Base-by-base conservation (phyloP, 2,113 vertebrate genomes). In the Tyrannus savana region DNA sequence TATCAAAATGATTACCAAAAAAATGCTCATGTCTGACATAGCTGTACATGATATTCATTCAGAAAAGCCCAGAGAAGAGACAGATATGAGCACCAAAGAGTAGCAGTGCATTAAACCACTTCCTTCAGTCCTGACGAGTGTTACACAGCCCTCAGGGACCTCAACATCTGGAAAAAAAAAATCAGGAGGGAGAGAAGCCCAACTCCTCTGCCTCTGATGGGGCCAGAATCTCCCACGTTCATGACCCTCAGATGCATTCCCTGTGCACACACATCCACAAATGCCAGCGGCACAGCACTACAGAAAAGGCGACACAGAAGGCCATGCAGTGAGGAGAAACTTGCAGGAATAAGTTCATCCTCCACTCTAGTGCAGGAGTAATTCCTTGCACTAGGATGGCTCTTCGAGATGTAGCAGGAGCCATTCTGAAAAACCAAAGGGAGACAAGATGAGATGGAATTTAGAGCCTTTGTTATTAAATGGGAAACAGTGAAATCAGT, bases 211-310 rank as follows among this genome's bases (percentile, higher is more conserved):
- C 46, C 21, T 31, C 52, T 11, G 33, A 39, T 3, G 12, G 37
- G 49, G 18, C n/a, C 53, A 19, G 59, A 74, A 14, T 49, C 21
- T 9, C 27, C 30, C 58, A 28, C 39, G 39, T 27, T 7, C 37
- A 31, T 7, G 33, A 31, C 41, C 12, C 42, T 23, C n/a, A 18
- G 31, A 35, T 8, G 5, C 22, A 7, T 21, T 53, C 44, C 44
- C 62, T 37, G 27, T 2, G 1, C 6, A 24, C 21, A 5, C 0
- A 15, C 33, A 46, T 10, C 59, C 64, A 10, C 3, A 8, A 59
- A 37, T 4, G 8, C 33, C 50, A 52, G 35, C 15, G 18, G 72
- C 39, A 41, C 6, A 21, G 24, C 35, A 2, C 3, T 12, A 46
- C 60, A 56, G n/a, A 19, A 0, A 27, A 25, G 16, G 17, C 5